phyloP scores from a whole-genome alignment of 2,113 vertebrate genomes.

The Rhipidura dahli region DNA sequence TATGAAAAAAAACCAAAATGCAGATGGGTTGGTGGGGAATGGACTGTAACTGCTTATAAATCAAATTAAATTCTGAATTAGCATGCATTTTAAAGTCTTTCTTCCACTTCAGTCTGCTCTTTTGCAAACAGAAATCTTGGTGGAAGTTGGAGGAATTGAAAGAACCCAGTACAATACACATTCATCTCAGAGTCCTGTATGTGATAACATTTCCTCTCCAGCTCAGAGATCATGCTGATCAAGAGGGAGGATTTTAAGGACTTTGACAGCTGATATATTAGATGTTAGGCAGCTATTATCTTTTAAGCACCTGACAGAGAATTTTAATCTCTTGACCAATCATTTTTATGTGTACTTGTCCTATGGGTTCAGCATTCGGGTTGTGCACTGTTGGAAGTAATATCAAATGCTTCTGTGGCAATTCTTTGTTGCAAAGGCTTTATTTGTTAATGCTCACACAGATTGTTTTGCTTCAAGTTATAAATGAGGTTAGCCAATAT shows the following conservation, averaged over 20 bases:
- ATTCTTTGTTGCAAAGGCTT: not conserved
- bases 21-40: not conserved
- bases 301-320: conserved; percentile 46
- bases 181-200: conserved; percentile 2
- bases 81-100: not conserved
- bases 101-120: conserved; percentile 7
- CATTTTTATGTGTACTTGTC: conserved; percentile 30
- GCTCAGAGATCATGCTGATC: not conserved
- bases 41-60: not conserved
- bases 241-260: conserved; percentile 51
- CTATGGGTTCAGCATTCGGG: conserved; percentile 11
- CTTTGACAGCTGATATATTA: conserved; percentile 51
- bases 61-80: not conserved
- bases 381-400: not conserved
- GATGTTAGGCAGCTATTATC: conserved; percentile 29
- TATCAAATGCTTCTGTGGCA: not conserved
- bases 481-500: not conserved
- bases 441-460: not conserved
- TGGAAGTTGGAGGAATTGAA: not conserved
- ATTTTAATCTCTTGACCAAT: conserved; percentile 47
- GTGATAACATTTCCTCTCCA: conserved; percentile 12
- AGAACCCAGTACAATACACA: not conserved
- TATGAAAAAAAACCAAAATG: not conserved
- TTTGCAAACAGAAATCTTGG: conserved; percentile 1
- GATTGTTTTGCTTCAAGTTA: not conserved